Evolutionary conservation across 2,888 invertebrate species (phyloP).

Genomic region (Caenorhabditis sinica): DNA sequence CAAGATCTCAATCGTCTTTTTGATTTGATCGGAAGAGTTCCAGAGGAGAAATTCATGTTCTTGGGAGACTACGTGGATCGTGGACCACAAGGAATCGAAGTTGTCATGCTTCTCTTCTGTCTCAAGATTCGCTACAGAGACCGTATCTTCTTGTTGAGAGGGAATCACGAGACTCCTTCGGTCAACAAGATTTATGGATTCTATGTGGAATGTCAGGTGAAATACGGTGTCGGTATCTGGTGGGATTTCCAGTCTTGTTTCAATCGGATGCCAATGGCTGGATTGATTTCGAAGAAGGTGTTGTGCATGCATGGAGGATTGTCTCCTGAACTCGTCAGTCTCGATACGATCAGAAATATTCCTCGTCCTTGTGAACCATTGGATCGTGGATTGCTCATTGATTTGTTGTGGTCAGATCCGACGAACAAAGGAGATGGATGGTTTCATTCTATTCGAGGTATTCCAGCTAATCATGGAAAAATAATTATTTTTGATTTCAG

Average conservation of each 20-base stretch:
- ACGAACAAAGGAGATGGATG: conserved; percentile 79
- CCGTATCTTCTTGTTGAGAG: conserved; percentile 76
- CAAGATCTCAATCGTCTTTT: conserved; percentile 77
- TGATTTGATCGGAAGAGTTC: conserved; percentile 78
- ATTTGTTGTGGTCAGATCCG: conserved; percentile 80
- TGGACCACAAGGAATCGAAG: conserved; percentile 79
- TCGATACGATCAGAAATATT: conserved; percentile 76
- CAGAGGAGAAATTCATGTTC: conserved; percentile 75
- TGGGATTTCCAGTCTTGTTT: conserved; percentile 80
- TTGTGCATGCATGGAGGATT: conserved; percentile 81
- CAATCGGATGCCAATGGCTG: conserved; percentile 80
- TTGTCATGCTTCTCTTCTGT: conserved; percentile 76
- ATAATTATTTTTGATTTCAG: conserved; percentile 28
- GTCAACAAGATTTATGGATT: conserved; percentile 81
- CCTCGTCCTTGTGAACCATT: conserved; percentile 77
- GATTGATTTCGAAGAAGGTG: conserved; percentile 77
- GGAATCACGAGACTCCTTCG: conserved; percentile 80
- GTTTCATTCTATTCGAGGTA: conserved; percentile 73
- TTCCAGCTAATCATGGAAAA: neutral
- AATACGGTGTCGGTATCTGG: conserved; percentile 80
- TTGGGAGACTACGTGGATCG: conserved; percentile 82
- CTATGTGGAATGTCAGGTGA: conserved; percentile 76
- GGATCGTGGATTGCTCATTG: conserved; percentile 78
- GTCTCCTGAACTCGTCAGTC: conserved; percentile 74
- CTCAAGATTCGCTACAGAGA: conserved; percentile 78